Evolutionary conservation across 2,888 invertebrate genomes (phyloP).

Genomic region (Drosophila suboccidentalis): DNA sequence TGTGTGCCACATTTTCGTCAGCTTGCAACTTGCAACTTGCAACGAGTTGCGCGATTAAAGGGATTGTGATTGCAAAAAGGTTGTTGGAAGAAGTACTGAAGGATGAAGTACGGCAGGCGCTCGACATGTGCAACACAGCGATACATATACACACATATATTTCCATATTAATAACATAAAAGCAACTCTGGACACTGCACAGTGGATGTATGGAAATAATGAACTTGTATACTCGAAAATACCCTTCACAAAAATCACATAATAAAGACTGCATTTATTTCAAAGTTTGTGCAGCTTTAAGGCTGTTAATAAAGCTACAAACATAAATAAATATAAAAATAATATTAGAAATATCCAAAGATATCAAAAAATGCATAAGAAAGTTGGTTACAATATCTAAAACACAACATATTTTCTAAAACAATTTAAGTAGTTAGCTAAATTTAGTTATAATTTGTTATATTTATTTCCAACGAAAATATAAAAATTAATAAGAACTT

Average conservation of each 20-base stretch:
- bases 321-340: no score
- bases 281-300: neutral
- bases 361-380: no score
- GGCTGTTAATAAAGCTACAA: no score
- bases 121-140: neutral
- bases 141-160: neutral
- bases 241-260: neutral
- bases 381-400: no score
- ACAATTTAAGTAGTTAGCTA: no score
- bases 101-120: neutral
- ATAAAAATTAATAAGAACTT: no score
- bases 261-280: neutral
- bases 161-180: conserved; percentile 40
- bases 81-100: neutral
- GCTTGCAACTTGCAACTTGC: neutral
- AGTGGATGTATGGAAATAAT: neutral
- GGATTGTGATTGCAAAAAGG: neutral
- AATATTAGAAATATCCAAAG: no score
- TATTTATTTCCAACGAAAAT: no score
- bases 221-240: neutral
- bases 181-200: conserved; percentile 4
- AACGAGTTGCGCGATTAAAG: conserved; percentile 17
- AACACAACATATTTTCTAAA: no score
- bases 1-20: conserved; percentile 41
- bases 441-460: no score